Evolutionary conservation across 2,888 invertebrate species (phyloP), one percentile per base, ranked within the genome.

Genomic region (Stratiomys singularior): DNA sequence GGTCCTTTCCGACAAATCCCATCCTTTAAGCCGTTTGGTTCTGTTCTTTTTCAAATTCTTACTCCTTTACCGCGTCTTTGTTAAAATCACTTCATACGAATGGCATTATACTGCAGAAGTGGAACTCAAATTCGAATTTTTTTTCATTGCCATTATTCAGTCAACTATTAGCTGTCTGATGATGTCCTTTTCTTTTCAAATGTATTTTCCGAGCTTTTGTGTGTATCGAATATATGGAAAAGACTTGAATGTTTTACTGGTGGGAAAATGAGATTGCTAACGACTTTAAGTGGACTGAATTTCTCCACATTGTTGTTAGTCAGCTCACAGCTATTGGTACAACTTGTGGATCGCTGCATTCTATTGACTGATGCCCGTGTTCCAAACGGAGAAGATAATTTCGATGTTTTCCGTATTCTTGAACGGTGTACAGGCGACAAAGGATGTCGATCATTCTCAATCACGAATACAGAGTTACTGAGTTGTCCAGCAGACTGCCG

Each of bases 271-370:
- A 88, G 86, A 79, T 85, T 87, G 77, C 87, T 87, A 80, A 88
- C 86, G n/a, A 85, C 85, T 81, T 85, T 87, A 9, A 89, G 82
- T 1, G 88, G 88, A 81, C 87, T 88, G 47, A 88, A 84, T 81
- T 85, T 86, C 46, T 86, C 85, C 1, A 85, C 77, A 58, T 78
- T 78, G 47, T 78, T 81, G 58, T 77, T 76, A 76, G 81, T 81
- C n/a, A 80, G 78, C 37, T 82, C 81, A 21, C 78, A 77, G 7
- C 80, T 81, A 4, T 79, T 81, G 2, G 78, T 80, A 56, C 82
- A 82, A 21, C 82, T 82, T 46, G 80, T 81, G 0, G 82, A 81
- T 58, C 81, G 77, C 30, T 80, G 81, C n/a, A 82, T 82, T 66
- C 63, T 78, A 28, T 79, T 78, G 23, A 79, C 78, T 2, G 80